phyloP scores from a whole-genome alignment of 2,113 vertebrate genomes.

The Lagopus leucura region DNA sequence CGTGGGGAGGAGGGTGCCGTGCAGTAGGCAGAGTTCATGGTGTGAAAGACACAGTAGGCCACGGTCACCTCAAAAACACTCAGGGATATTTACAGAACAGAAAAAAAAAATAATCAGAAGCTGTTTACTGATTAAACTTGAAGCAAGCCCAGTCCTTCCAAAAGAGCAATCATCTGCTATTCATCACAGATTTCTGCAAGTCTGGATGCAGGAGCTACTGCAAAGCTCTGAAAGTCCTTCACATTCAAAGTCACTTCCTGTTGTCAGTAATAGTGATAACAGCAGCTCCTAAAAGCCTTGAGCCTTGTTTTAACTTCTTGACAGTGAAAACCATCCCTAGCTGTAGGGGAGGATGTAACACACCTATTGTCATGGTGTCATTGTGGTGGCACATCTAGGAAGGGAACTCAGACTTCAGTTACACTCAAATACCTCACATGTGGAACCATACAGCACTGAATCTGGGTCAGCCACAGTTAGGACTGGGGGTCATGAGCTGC shows the following conservation, averaged over 20 bases:
- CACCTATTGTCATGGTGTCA: neutral
- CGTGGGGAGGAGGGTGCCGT: neutral
- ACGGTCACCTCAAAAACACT: constrained; percentile 53
- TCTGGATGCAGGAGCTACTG: constrained; percentile 35
- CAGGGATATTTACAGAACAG: constrained; percentile 53
- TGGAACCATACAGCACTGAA: neutral
- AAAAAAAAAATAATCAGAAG: constrained; percentile 35
- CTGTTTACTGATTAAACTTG: constrained; percentile 73
- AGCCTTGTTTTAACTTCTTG: neutral
- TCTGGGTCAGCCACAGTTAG: neutral
- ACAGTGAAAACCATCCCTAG: neutral
- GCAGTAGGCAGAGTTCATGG: neutral
- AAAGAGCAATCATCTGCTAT: constrained; percentile 73
- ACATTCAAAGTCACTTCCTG: constrained; percentile 40
- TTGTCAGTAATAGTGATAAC: neutral
- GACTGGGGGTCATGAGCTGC: neutral
- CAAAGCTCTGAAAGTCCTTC: constrained; percentile 22
- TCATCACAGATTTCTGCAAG: constrained; percentile 65
- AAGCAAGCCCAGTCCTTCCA: constrained; percentile 67
- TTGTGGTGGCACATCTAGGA: neutral
- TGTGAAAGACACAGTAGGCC: constrained; percentile 56
- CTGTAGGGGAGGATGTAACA: neutral
- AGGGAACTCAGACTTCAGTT: neutral
- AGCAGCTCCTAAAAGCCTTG: neutral
- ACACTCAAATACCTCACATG: rapidly evolving